These are phyloP conservation scores for Tribolium madens DNA, from an alignment of 1,140 invertebrate genomes.

Conservation along the genomic window DNA sequence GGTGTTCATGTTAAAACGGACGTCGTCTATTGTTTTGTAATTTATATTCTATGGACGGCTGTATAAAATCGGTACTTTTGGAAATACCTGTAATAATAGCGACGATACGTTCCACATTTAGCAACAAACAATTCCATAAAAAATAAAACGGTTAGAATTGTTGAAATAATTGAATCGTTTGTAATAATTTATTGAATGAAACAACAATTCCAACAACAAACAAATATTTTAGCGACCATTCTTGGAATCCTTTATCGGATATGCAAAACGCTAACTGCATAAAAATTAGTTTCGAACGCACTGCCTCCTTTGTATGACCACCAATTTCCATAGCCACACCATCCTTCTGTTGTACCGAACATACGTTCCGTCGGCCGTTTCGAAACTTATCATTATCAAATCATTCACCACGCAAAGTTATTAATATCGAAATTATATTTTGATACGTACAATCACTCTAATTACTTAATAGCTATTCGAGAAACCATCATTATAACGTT, in stretches of 20 bases:
- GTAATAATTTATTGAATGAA: conserved; percentile 15
- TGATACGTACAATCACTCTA: conserved; percentile 45
- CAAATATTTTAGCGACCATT: conserved; percentile 45
- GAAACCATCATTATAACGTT: conserved; percentile 42
- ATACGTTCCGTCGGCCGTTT: conserved; percentile 23
- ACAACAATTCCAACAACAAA: conserved; percentile 35
- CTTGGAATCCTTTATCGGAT: conserved; percentile 45
- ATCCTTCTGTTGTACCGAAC: conserved; percentile 22
- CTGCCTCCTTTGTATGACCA: conserved; percentile 32
- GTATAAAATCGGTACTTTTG: conserved; percentile 49
- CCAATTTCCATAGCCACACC: conserved; percentile 34
- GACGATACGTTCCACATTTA: conserved; percentile 9
- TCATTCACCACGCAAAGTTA: conserved; percentile 42
- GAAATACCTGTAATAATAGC: conserved; percentile 45
- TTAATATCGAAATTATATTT: conserved; percentile 46
- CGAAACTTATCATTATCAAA: conserved; percentile 35
- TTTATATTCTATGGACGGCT: conserved; percentile 47
- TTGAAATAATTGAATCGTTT: conserved; percentile 27
- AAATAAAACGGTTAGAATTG: conserved; percentile 32
- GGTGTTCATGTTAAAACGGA: conserved; percentile 48
- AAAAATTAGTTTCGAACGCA: conserved; percentile 43
- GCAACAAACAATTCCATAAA: conserved; percentile 30
- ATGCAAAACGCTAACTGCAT: conserved; percentile 45
- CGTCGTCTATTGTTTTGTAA: conserved; percentile 50
- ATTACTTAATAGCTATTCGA: conserved; percentile 45